A percentile compares a stretch with the other conserved stretches of the same genome.
Evolutionary conservation across 2,888 invertebrate genomes (phyloP).

Genomic region (Drosophila subsilvestris): DNA sequence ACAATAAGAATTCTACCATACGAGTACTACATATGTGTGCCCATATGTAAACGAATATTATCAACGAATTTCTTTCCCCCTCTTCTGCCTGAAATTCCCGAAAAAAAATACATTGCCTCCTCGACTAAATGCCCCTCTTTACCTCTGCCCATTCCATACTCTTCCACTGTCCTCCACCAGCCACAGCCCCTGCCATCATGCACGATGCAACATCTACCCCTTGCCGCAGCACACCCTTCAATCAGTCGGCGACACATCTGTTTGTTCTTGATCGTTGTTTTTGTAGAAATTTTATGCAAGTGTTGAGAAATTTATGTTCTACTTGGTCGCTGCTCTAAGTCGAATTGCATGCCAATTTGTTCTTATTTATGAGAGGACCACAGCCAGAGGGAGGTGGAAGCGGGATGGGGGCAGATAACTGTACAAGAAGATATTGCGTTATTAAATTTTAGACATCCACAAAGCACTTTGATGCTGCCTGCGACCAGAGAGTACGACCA

Average conservation of each 20-base stretch:
- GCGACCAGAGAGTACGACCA: constrained; percentile 5
- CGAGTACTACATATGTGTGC: no score
- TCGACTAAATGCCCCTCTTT: background rate
- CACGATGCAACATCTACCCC: no score
- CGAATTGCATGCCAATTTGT: constrained; percentile 76
- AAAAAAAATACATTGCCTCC: no score
- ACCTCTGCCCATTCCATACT: background rate
- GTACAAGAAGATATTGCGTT: constrained; percentile 41
- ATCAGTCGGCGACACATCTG: constrained; percentile 66
- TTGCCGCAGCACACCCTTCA: constrained; percentile 4
- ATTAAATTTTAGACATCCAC: constrained; percentile 67
- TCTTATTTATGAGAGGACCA: constrained; percentile 69
- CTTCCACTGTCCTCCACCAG: no score
- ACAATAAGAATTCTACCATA: no score
- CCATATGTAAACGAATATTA: no score
- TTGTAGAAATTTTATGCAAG: constrained; percentile 76
- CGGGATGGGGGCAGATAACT: background rate
- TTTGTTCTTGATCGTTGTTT: constrained; percentile 60
- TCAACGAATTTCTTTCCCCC: background rate
- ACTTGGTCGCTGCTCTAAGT: constrained; percentile 54
- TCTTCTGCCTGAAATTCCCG: background rate
- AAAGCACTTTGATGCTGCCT: constrained; percentile 46
- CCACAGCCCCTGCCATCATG: no score
- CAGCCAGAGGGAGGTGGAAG: background rate
- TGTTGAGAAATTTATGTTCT: constrained; percentile 78